Base-by-base conservation (phyloP, 1,140 invertebrate genomes). In the Aethina tumida region DNA sequence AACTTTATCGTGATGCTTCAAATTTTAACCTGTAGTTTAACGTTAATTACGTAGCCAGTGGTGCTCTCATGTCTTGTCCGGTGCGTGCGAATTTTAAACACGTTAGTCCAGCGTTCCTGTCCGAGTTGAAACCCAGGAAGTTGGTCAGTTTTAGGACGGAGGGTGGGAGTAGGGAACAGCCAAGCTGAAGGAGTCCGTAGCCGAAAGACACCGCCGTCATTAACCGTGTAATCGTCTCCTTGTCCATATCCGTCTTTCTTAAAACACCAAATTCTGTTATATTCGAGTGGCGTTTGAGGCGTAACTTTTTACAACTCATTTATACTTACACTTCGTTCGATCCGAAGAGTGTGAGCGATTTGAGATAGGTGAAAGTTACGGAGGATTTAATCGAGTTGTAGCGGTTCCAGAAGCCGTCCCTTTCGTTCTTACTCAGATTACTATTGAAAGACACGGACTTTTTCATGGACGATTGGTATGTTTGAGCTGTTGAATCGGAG, bases 131-230 rank as follows among this genome's bases (percentile, higher is more conserved):
- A n/a, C 81, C 81, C 39, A 84, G 59, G 53, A 84, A 69, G 46
- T 77, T 74, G 2, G 78, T 78, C 8, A 82, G 51, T 46, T 73
- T 74, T 2, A 82, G 52, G 10, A 83, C 55, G 8, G 77, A 76
- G 0, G 78, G 74, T 6, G 81, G 80, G 10, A 82, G 59, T 24
- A 83, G 63, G 9, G 79, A 82, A 27, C 81, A 69, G 43, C 75
- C 78, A 17, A 84, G 56, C 50, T 82, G 79, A 49, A 84, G 79
- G 22, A 79, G 63, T 5, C 81, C 80, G 49, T 81, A 83, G 5
- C 80, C 80, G 57, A 84, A 83, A 50, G 75, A 79, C 4, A 81
- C 75, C 0, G 77, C 74, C 2, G 70, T 70, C 68, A 81, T 73
- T 12, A 84, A 56, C n/a, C 79, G 58, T 2, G 63, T 56, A 1